Conservation (phyloP, 2,797 vertebrate species). For the Champsocephalus esox region DNA sequence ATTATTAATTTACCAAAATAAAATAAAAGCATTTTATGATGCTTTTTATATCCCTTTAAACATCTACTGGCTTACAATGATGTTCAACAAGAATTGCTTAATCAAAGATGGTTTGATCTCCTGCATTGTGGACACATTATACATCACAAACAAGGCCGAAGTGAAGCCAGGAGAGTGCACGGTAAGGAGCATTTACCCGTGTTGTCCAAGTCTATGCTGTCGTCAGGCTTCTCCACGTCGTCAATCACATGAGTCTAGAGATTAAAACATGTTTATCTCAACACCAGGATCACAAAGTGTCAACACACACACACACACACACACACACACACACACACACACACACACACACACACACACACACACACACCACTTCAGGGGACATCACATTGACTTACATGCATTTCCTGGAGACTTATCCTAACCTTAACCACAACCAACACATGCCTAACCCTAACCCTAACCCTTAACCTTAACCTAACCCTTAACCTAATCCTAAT, state of each 20-base stretch:
- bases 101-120: neutral
- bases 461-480: no score
- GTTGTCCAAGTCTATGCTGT: constrained; percentile 33
- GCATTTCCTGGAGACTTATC: no score
- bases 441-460: no score
- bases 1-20: neutral
- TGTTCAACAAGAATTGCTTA: neutral
- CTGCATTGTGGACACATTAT: neutral
- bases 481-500: no score
- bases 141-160: neutral
- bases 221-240: constrained; percentile 46
- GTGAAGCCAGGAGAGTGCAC: neutral
- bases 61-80: neutral
- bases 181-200: constrained; percentile 50
- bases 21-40: neutral
- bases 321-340: neutral
- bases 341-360: no score
- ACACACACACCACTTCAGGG: no score
- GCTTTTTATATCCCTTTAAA: no score
- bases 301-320: constrained; percentile 23
- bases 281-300: neutral
- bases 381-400: no score
- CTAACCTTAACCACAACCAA: no score
- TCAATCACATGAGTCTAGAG: constrained; percentile 59
- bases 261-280: constrained; percentile 44